Percentiles rank a stretch among this genome's conserved stretches.
phyloP scores from a whole-genome alignment of 2,888 invertebrate genomes.

The Epinotia demarniana region DNA sequence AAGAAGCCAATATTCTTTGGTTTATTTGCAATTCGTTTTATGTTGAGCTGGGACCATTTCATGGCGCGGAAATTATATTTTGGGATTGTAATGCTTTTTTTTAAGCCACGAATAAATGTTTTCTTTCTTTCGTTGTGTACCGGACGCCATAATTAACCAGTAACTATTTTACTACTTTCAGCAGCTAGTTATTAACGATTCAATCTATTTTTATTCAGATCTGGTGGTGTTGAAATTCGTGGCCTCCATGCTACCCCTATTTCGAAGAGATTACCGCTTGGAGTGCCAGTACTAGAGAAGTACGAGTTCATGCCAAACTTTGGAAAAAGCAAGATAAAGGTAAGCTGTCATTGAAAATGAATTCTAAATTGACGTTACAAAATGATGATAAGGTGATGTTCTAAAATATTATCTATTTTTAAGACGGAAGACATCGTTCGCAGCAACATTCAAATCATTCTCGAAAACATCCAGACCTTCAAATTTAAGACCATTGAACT shows the following conservation, averaged over 20 bases:
- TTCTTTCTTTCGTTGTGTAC: too few relatives aligned
- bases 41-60: too few relatives aligned
- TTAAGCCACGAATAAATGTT: too few relatives aligned
- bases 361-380: constrained; percentile 7
- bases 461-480: constrained; percentile 88
- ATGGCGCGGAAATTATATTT: too few relatives aligned
- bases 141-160: too few relatives aligned
- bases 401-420: constrained; percentile 28
- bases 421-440: constrained; percentile 84
- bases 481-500: constrained; percentile 86
- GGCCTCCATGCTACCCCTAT: constrained; percentile 92
- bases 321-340: constrained; percentile 72
- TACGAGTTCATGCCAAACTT: constrained; percentile 89
- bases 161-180: too few relatives aligned
- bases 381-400: background rate
- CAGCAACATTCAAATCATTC: constrained; percentile 87
- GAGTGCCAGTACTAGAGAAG: constrained; percentile 91
- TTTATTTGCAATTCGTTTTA: too few relatives aligned
- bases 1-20: too few relatives aligned
- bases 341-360: constrained; percentile 50
- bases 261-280: constrained; percentile 87
- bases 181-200: background rate
- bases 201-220: constrained; percentile 67
- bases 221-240: constrained; percentile 91
- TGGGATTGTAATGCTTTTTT: too few relatives aligned